Percentiles rank a stretch among this genome's conserved stretches.
Evolutionary conservation across 2,797 vertebrate genomes (phyloP).

Genomic region (Pogonophryne albipinna): DNA sequence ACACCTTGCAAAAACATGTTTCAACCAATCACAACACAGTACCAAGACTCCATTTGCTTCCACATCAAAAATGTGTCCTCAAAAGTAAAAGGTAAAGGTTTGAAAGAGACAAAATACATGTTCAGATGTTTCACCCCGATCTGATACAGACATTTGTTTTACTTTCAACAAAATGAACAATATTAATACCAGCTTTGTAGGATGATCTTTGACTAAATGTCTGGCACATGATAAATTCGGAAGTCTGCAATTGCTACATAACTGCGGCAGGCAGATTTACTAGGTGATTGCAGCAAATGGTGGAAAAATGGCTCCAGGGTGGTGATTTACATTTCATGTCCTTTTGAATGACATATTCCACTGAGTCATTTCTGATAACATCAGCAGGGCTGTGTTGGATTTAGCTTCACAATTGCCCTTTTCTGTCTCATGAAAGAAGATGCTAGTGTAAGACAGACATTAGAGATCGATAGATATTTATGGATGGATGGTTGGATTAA

Average conservation of each 20-base stretch:
- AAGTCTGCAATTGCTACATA: conserved; percentile 11
- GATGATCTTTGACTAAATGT: conserved; percentile 9
- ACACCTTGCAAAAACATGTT: conserved; percentile 9
- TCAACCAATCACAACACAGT: neutral
- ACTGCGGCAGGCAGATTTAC: conserved; percentile 24
- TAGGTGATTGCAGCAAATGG: conserved; percentile 35
- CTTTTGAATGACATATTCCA: conserved; percentile 40
- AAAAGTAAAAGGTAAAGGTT: neutral
- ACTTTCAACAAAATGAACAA: neutral
- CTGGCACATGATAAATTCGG: conserved; percentile 10
- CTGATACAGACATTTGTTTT: neutral
- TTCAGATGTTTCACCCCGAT: neutral
- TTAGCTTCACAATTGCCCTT: conserved; percentile 17
- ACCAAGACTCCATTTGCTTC: no score
- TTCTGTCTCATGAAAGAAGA: conserved; percentile 23
- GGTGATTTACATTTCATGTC: conserved; percentile 45
- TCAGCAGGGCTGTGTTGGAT: conserved; percentile 24
- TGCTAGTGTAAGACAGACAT: neutral
- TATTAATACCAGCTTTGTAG: neutral
- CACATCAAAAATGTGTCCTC: no score
- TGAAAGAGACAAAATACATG: neutral
- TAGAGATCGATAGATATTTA: neutral
- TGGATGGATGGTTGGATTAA: neutral
- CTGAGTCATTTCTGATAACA: conserved; percentile 13
- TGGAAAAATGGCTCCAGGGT: conserved; percentile 29